Evolutionary conservation across 2,113 vertebrate genomes (phyloP), one percentile per base, ranked within the genome.

Genomic region (Hippocampus zosterae): DNA sequence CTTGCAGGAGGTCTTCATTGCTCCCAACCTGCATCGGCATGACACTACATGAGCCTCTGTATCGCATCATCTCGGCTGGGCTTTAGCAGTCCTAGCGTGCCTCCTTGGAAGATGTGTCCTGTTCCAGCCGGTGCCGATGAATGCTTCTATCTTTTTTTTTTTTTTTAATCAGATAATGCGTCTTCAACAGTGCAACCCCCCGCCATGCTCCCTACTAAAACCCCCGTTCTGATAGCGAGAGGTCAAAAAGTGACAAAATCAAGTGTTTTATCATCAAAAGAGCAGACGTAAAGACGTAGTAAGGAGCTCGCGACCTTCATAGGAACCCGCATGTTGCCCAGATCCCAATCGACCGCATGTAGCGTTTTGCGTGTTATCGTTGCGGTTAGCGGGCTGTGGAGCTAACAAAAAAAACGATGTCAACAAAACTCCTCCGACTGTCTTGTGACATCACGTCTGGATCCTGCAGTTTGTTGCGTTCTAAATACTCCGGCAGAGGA

Each of bases 101-200:
- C 83, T 91, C 74, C 85, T 84, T 87, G 68, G 65, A 80, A 66
- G 13, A 84, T 88, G 80, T 84, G 76, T 88, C 81, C 74, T 81
- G 88, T 91, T 91, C 87, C 87, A 81, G 83, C 74, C 64, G 71
- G 67, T 86, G 76, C 77, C 79, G 42, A 81, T 91, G 87, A 89
- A 91, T 88, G 73, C 65, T 64, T 59, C 72, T n/a, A 70, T 29
- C 3, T 84, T 87, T 85, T 59, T 74, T 71, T 84, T 87, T 85
- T 44, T 44, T 44, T 44, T 44, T 44, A 78, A 84, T 82, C 37
- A 68, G 78, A 9, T 65, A 65, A 41, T 5, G n/a, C 64, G 74
- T 85, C 83, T 82, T 65, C 46, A 23, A 41, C 16, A 19, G 18
- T 27, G 18, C 21, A 5, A 21, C 33, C 29, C 2, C 60, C 33